Conservation (phyloP, 2,113 vertebrate species). For the Pogonocichla stellata region DNA sequence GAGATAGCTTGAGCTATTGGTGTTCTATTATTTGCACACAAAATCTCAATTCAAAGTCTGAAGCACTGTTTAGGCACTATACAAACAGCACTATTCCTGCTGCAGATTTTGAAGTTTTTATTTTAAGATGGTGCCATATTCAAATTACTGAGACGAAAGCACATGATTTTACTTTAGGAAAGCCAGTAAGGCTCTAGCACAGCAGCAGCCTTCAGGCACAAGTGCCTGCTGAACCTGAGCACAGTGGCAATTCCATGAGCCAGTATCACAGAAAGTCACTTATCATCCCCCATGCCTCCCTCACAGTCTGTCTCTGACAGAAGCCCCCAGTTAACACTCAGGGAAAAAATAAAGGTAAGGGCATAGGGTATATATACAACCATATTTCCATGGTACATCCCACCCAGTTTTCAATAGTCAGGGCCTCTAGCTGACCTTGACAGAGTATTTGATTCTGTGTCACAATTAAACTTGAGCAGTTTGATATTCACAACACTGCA, state of each 20-base stretch:
- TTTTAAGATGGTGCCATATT: not conserved
- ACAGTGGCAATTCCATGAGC: fast-evolving
- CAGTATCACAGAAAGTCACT: not conserved
- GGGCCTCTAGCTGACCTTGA: not conserved
- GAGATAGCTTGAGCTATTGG: not conserved
- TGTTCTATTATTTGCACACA: not conserved
- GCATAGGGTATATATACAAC: fast-evolving
- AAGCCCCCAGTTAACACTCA: not conserved
- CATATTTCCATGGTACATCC: not conserved
- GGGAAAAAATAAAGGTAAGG: not conserved
- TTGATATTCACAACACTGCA: not conserved
- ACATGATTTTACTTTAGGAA: not conserved
- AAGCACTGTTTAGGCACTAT: not conserved
- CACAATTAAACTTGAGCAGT: not conserved
- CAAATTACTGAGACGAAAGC: not conserved
- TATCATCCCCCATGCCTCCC: not conserved
- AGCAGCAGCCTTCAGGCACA: not conserved
- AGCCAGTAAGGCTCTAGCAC: not conserved
- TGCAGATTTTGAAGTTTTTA: not conserved
- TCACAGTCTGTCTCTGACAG: not conserved
- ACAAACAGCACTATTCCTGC: not conserved
- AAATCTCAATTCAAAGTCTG: not conserved
- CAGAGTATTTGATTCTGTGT: not conserved
- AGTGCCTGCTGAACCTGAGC: fast-evolving
- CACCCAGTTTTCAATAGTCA: not conserved